Evolutionary conservation across 2,113 vertebrate genomes (phyloP), one percentile per base, ranked within the genome.

Genomic region (Ochotona princeps): DNA sequence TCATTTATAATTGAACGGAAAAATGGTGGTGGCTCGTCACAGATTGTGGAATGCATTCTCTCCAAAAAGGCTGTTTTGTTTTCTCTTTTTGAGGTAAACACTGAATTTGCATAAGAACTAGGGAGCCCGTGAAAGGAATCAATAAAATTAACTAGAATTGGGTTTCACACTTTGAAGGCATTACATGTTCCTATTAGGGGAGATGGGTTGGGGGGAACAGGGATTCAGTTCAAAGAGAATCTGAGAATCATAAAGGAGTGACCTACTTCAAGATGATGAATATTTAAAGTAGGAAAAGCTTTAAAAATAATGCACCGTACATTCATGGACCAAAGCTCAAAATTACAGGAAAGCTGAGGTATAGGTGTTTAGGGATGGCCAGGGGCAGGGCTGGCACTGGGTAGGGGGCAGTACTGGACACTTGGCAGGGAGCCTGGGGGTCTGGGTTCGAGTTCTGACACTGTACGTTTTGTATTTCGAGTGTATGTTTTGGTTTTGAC

Each of bases 251-350:
- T 95, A 91, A 91, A 96, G 96, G 96, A 96, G 57, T 97, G 98
- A 98, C 97, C 97, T 98, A 98, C 96, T 98, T 98, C 96, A 87
- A 93, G 91, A 92, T 90, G 92, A 97, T 92, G 95, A 94, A 97
- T 95, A 97, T 97, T 95, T 49, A 57, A 96, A 91, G 95, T 80
- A 35, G 91, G 92, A 96, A 93, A 96, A 88, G 32, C 92, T 96
- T 94, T 88, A 92, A 89, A 97, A 96, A 83, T 93, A 94, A 94
- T 94, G 92, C 8, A 1, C 82, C 94, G 93, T 89, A 49, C 75
- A 87, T 23, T 44, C 35, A 72, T 63, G 73, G 81, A 54, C 65
- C 26, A 30, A 66, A 51, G 32, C 60, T 72, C 69, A 49, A 75
- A 79, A 74, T 82, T 92, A 63, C 73, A n/a, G 51, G 32, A 83